Base-by-base conservation (phyloP, 2,888 invertebrate species). In the Torymus tubicola region DNA sequence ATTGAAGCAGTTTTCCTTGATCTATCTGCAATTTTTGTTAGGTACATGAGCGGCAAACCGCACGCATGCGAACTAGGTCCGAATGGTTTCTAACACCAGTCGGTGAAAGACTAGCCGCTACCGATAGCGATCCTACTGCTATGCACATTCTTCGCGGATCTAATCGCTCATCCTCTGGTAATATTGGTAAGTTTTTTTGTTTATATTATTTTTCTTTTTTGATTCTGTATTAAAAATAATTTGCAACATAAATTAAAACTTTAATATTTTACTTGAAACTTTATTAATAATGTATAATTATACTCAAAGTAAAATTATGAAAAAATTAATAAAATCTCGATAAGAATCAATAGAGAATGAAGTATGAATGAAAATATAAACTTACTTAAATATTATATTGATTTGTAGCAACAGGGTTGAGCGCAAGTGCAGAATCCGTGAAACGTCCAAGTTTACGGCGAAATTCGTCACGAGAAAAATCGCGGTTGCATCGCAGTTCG, bases 31-130 rank as follows among this genome's bases (percentile, higher is more conserved):
- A 77, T 79, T 78, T 81, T 81, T 76, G 82, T 80, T 76, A 97
- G 96, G 98, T 98, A 87, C 97, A 98, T 93, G 97, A 98, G 92
- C 94, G 98, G 90, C 99, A 99, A 93, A 96, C 98, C 84, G 97
- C 97, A 90, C 94, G 99, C 87, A 98, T 99, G 97, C 95, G 97
- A 91, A 98, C 98, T 85, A 95, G 99, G 86, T 98, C 98, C 81
- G 98, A 99, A 92, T 99, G 99, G 99, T 99, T 98, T 93, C 94
- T 97, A 91, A 95, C 95, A 88, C 95, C 95, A 80, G 93, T 93
- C 84, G 93, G 93, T 14, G 92, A 92, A 82, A 83, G 92, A 92
- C 85, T 92, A 90, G 86, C 92, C 87, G 86, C 91, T 67, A 88
- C 91, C 71, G 92, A 92, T 82, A 91, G 91, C 82, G 92, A 92